Evolutionary conservation across 1,140 invertebrate species (phyloP), one percentile per base, ranked within the genome.

Genomic region (Papilio dardanus): DNA sequence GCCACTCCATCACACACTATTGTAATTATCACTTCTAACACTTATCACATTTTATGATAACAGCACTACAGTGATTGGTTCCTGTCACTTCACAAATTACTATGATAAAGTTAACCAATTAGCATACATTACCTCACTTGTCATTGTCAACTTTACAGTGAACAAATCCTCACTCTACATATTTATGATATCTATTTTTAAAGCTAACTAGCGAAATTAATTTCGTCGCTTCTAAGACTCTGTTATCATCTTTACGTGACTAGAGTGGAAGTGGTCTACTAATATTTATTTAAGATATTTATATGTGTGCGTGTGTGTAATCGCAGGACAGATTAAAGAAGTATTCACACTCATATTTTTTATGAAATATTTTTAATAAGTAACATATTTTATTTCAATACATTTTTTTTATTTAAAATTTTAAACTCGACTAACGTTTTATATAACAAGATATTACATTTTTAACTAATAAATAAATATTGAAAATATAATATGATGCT

Each of bases 1-100:
- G 94, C 96, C 96, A 96, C 89, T 96, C 96, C 95, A 96, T 96
- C 71, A 85, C 85, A 84, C 81, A 50, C 37, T 73, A 73, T 73
- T 58, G 54, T 73, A 58, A 19, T 54, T 73, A 58, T 21, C 71
- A 85, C 66, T 75, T 85, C 80, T 86, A 84, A 84, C 84, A 84
- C 82, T 85, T 83, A 83, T 77, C 81, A 76, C n/a, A 84, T 75
- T 83, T 76, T 71, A 77, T 87, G 85, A 90, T 89, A 85, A 68
- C 81, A 66, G 71, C 79, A 77, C 78, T 85, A 80, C 81, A 78
- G 78, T 82, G 84, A 90, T 90, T 89, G 90, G 89, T 81, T 82
- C 80, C 77, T 71, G 80, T 73, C 81, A 77, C 81, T 80, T 74
- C 76, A 79, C 78, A 85, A 78, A 92, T 92, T 90, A 90, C 83